phyloP scores from a whole-genome alignment of 2,888 invertebrate genomes.

The Nineta flava region DNA sequence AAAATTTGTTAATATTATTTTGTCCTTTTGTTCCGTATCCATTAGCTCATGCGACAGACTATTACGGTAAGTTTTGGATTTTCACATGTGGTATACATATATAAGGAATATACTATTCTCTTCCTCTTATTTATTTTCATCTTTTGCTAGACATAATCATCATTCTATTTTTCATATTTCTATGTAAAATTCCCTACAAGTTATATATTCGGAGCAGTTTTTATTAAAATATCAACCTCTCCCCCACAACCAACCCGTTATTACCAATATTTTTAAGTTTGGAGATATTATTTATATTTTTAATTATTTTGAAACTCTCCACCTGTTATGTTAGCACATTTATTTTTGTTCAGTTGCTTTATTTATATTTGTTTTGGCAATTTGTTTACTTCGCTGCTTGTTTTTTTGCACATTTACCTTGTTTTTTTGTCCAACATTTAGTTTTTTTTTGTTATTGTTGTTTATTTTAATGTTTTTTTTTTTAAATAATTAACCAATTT shows the following conservation, averaged over 20 bases:
- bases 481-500: too few species aligned
- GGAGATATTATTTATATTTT: not conserved
- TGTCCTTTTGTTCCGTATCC: slow-evolving; percentile 26
- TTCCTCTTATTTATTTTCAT: slow-evolving; percentile 9
- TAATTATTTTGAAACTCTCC: slow-evolving; percentile 12
- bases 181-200: not conserved
- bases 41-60: slow-evolving; percentile 91
- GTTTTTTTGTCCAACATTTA: too few species aligned
- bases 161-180: not conserved
- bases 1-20: slow-evolving; percentile 15
- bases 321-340: slow-evolving; percentile 13
- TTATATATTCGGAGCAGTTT: too few species aligned
- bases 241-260: too few species aligned
- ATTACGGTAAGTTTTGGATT: slow-evolving; percentile 92
- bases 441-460: too few species aligned
- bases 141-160: not conserved
- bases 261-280: not conserved
- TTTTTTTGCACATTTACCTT: too few species aligned
- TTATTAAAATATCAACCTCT: too few species aligned
- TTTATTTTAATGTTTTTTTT: too few species aligned
- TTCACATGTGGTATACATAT: slow-evolving; percentile 33
- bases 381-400: slow-evolving; percentile 3
- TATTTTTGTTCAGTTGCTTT: slow-evolving; percentile 5
- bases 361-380: slow-evolving; percentile 13
- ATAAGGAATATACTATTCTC: slow-evolving; percentile 15